Conservation (phyloP, 2,113 vertebrate genomes). For the human region DNA sequence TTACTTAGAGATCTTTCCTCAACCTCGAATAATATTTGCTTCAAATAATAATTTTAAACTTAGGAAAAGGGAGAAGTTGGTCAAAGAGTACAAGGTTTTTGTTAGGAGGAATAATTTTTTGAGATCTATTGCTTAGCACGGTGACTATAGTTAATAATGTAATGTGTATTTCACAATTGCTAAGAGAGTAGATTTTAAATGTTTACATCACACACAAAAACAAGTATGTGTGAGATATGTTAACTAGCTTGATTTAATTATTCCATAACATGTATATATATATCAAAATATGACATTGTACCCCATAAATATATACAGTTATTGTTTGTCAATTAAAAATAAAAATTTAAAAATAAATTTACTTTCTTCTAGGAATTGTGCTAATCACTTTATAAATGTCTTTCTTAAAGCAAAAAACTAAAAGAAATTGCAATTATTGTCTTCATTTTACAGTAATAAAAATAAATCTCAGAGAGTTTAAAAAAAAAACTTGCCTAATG, state of each 20-base stretch:
- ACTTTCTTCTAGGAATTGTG: background rate
- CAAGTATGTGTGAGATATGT: background rate
- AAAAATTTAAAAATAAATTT: background rate
- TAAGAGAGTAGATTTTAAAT: background rate
- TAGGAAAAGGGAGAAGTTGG: background rate
- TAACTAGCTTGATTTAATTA: background rate
- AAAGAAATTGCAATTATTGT: background rate
- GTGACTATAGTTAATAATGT: background rate
- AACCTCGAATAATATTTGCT: background rate
- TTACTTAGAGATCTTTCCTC: background rate
- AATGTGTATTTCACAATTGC: background rate
- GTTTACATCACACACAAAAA: background rate
- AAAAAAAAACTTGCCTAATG: background rate
- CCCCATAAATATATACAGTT: background rate
- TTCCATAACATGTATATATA: background rate
- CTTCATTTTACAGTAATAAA: background rate
- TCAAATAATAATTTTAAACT: constrained; percentile 4
- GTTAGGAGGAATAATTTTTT: background rate
- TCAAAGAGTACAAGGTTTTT: background rate
- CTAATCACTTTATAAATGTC: background rate
- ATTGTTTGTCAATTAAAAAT: background rate
- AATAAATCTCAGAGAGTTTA: background rate
- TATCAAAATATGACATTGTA: background rate
- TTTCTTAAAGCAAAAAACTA: background rate
- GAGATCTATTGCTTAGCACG: background rate